These are phyloP conservation scores for Boloria euphrosyne DNA, from an alignment of 2,888 invertebrate species.

Conservation along the genomic window DNA sequence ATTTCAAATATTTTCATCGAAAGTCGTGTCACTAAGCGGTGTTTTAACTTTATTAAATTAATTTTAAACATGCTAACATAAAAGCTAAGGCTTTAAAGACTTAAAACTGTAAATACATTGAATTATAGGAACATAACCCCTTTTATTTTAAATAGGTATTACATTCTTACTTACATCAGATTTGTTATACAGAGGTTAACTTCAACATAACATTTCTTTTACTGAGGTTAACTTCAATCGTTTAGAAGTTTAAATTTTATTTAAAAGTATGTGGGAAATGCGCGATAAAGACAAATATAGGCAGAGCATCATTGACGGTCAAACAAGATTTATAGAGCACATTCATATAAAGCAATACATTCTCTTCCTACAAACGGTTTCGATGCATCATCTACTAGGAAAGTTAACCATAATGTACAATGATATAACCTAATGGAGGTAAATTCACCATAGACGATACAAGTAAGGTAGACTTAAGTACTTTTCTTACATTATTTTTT, in stretches of 20 bases:
- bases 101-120: too few relatives aligned
- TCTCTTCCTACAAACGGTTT: slow-evolving; percentile 42
- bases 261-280: neutral
- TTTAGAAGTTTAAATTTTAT: slow-evolving; percentile 11
- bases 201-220: neutral
- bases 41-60: too few relatives aligned
- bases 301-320: slow-evolving; percentile 21
- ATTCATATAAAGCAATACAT: slow-evolving; percentile 27
- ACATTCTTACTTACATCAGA: too few relatives aligned
- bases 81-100: too few relatives aligned
- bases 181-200: neutral
- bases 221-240: slow-evolving; percentile 4
- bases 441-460: neutral
- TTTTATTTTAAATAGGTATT: too few relatives aligned
- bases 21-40: too few relatives aligned
- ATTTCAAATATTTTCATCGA: too few relatives aligned
- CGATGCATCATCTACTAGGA: slow-evolving; percentile 35
- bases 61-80: too few relatives aligned
- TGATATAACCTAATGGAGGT: slow-evolving; percentile 6
- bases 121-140: too few relatives aligned
- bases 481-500: neutral
- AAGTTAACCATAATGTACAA: slow-evolving; percentile 26
- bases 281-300: neutral
- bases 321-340: slow-evolving; percentile 27
- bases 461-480: neutral